phyloP scores from a whole-genome alignment of 2,888 invertebrate species.

The Cerastis leucographa region DNA sequence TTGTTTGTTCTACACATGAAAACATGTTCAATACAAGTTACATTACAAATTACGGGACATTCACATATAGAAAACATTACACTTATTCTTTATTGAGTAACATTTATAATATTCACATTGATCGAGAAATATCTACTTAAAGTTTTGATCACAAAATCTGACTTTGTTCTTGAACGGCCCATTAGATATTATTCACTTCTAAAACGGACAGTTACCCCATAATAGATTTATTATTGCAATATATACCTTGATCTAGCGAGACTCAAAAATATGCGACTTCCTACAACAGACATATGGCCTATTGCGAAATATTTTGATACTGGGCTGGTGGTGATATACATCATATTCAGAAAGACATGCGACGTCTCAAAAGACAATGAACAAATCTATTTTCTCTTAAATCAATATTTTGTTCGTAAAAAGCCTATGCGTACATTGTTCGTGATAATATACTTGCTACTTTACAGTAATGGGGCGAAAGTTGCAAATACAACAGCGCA shows the following conservation, averaged over 20 bases:
- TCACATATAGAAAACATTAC: conserved; percentile 17
- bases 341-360: background rate
- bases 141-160: conserved; percentile 5
- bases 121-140: conserved; percentile 11
- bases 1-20: conserved; percentile 40
- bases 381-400: background rate
- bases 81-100: conserved; percentile 34
- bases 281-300: background rate
- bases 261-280: background rate
- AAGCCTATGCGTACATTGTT: background rate
- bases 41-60: conserved; percentile 24
- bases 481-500: background rate
- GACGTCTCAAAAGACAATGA: background rate
- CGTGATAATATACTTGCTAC: background rate
- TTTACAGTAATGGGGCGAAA: background rate
- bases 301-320: background rate
- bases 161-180: conserved; percentile 3
- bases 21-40: conserved; percentile 30
- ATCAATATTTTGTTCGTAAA: background rate
- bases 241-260: conserved; percentile 3
- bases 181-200: background rate
- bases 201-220: background rate
- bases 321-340: background rate
- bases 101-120: conserved; percentile 33
- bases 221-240: background rate